These are phyloP conservation scores for Noctuana brunneofusca DNA, from an alignment of 2,888 invertebrate species.

Conservation along the genomic window DNA sequence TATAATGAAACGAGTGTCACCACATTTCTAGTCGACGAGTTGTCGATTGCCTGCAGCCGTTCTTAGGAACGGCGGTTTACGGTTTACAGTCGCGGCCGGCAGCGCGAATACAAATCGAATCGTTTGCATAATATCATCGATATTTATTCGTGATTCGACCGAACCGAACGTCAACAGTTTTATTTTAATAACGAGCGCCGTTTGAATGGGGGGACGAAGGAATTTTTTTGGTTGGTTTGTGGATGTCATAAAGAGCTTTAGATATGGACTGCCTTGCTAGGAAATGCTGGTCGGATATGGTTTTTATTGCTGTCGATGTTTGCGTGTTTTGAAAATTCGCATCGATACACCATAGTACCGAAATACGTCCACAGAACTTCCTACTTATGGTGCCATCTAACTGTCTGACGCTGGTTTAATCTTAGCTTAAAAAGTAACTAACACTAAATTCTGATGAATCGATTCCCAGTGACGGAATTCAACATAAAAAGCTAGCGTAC, in stretches of 20 bases:
- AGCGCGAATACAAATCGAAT: constrained; percentile 38
- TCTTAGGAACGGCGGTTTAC: constrained; percentile 14
- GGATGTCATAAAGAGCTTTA: constrained; percentile 12
- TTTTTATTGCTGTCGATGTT: constrained; percentile 3
- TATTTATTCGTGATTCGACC: constrained; percentile 46
- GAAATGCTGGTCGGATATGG: neutral
- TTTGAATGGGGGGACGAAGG: constrained; percentile 22
- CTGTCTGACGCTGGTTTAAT: no score
- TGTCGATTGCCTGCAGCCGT: constrained; percentile 19
- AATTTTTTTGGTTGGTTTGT: constrained; percentile 24
- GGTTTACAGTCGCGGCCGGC: constrained; percentile 16
- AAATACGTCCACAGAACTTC: no score
- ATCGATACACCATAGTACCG: neutral
- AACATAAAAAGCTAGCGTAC: no score
- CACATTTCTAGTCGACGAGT: constrained; percentile 16
- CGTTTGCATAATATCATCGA: constrained; percentile 41
- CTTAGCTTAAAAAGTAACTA: no score
- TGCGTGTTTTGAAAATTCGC: neutral
- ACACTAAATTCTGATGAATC: no score
- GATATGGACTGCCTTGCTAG: neutral
- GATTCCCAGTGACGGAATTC: no score
- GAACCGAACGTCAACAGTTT: constrained; percentile 48
- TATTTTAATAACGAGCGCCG: constrained; percentile 33
- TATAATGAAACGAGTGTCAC: constrained; percentile 15
- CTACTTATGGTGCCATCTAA: no score